Evolutionary conservation across 2,888 invertebrate species (phyloP).

Genomic region (Saturnia pavonia): DNA sequence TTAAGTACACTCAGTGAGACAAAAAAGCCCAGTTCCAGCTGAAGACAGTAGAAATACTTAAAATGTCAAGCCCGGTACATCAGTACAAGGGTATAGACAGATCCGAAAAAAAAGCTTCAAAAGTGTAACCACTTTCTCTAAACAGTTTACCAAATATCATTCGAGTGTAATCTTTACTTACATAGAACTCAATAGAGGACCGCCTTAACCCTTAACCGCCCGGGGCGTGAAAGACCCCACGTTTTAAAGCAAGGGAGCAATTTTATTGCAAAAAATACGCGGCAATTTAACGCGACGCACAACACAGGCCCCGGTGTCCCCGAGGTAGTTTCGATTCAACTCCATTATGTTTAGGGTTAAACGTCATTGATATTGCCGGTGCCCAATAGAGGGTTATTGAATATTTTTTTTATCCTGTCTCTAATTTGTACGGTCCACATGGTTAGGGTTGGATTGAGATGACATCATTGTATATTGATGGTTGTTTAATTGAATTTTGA

Average conservation of each 20-base stretch:
- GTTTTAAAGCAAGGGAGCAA: conserved; percentile 65
- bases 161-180: conserved; percentile 49
- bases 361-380: conserved; percentile 79
- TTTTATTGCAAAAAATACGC: conserved; percentile 74
- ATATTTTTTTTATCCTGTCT: conserved; percentile 59
- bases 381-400: conserved; percentile 72
- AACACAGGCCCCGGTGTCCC: conserved; percentile 72
- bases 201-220: conserved; percentile 58
- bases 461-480: conserved; percentile 54
- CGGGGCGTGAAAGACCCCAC: conserved; percentile 59
- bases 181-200: conserved; percentile 50
- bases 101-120: no score
- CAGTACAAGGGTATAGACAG: no score
- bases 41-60: neutral
- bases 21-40: neutral
- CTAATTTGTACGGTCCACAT: conserved; percentile 74
- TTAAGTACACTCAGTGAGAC: no score
- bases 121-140: neutral
- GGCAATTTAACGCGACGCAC: conserved; percentile 70
- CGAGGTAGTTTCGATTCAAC: conserved; percentile 79
- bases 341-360: conserved; percentile 82
- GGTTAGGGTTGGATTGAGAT: conserved; percentile 53
- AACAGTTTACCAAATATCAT: conserved; percentile 5
- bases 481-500: conserved; percentile 56
- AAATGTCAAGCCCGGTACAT: no score